Evolutionary conservation across 2,797 vertebrate genomes (phyloP).

Genomic region (Strix occidentalis): DNA sequence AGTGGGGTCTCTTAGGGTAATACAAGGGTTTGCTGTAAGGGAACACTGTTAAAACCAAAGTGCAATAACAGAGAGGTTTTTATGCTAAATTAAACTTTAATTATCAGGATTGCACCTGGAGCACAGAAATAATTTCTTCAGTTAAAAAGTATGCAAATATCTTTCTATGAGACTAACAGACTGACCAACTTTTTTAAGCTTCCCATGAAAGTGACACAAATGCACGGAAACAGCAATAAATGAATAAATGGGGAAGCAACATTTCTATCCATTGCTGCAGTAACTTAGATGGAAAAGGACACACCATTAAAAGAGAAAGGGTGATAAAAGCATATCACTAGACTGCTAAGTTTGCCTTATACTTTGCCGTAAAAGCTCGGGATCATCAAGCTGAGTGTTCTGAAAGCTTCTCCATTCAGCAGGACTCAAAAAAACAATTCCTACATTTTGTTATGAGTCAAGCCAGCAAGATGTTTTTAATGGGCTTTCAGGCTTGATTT

Average conservation of each 20-base stretch:
- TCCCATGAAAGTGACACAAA: neutral
- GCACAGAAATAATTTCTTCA: neutral
- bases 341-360: neutral
- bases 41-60: neutral
- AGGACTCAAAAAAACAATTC: neutral
- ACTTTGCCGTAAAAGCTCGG: constrained; percentile 17
- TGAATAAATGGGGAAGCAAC: neutral
- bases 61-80: neutral
- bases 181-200: neutral
- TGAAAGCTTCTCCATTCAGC: constrained; percentile 47
- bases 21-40: neutral
- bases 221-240: neutral
- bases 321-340: constrained; percentile 30
- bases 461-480: constrained; percentile 27
- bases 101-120: neutral
- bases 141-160: neutral
- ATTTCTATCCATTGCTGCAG: neutral
- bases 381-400: constrained; percentile 42
- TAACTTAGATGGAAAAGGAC: neutral
- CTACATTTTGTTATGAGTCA: constrained; percentile 33
- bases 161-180: neutral
- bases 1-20: neutral
- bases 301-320: neutral
- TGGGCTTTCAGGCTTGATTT: constrained; percentile 52
- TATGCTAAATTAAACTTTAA: constrained; percentile 10